Conservation (phyloP, 1,140 invertebrate species). For the Trichonephila clavipes region DNA sequence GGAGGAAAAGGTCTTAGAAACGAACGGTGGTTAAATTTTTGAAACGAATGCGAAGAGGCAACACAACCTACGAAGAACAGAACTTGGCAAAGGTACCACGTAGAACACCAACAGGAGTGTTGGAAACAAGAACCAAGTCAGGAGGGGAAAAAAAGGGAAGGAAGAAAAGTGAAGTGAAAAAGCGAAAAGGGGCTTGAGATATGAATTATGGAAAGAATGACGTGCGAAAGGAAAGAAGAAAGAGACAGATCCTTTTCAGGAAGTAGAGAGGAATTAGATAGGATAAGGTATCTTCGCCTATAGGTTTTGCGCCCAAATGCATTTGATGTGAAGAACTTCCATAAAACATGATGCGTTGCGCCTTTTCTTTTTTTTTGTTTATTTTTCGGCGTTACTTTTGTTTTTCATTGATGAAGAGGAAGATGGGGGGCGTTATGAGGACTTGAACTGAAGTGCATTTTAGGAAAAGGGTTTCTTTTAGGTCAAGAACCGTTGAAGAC, state of each 20-base stretch:
- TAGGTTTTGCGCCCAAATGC: slow-evolving; percentile 63
- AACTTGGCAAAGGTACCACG: slow-evolving; percentile 3
- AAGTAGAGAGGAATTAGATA: slow-evolving; percentile 48
- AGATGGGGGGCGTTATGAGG: neutral
- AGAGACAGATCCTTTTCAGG: slow-evolving; percentile 43
- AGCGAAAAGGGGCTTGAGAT: slow-evolving; percentile 10
- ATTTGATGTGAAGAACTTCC: slow-evolving; percentile 58
- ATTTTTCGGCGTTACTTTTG: neutral
- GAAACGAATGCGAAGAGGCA: slow-evolving; percentile 6
- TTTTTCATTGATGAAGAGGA: neutral
- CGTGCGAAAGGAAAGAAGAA: slow-evolving; percentile 18
- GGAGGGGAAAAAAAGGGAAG: neutral
- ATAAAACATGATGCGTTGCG: slow-evolving; percentile 59
- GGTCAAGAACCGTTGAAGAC: neutral
- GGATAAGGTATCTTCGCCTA: slow-evolving; percentile 44
- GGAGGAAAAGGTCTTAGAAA: neutral
- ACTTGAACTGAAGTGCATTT: neutral
- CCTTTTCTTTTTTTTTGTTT: slow-evolving; percentile 31
- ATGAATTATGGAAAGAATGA: slow-evolving; percentile 62
- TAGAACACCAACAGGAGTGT: neutral
- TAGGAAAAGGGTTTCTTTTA: neutral
- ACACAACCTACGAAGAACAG: neutral
- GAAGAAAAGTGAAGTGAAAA: slow-evolving; percentile 3
- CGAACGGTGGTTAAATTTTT: neutral
- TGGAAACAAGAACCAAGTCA: neutral